Evolutionary conservation across 2,113 vertebrate genomes (phyloP).

Genomic region (Diadophis punctatus): DNA sequence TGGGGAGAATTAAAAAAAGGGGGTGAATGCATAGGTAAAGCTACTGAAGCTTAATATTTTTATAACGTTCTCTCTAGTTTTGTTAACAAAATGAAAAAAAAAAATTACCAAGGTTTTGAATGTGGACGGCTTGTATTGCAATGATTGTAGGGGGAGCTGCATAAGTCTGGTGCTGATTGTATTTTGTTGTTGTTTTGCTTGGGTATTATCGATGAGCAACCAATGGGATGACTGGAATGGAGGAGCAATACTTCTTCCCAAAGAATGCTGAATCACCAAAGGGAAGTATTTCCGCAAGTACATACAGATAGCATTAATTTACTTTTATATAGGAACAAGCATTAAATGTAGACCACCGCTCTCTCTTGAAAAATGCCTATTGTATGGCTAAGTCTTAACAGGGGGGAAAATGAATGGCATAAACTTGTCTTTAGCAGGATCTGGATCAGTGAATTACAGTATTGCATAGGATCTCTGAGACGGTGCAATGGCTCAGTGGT

Average conservation of each 20-base stretch:
- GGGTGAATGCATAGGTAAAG: not conserved
- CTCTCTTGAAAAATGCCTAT: not conserved
- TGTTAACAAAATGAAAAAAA: not conserved
- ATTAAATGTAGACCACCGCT: not conserved
- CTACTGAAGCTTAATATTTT: not conserved
- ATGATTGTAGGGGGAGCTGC: too few relatives aligned
- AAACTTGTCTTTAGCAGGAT: not conserved
- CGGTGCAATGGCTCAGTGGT: too few relatives aligned
- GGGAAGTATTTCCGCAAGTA: not conserved
- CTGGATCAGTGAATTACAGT: not conserved
- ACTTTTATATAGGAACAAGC: not conserved
- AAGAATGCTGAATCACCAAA: not conserved
- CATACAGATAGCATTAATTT: not conserved
- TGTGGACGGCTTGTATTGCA: not conserved
- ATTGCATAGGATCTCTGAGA: too few relatives aligned
- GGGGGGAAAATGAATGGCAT: too few relatives aligned
- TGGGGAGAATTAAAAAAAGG: not conserved
- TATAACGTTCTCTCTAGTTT: not conserved
- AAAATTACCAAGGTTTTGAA: not conserved
- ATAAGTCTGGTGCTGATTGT: too few relatives aligned
- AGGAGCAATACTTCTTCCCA: not conserved
- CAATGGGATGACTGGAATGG: not conserved
- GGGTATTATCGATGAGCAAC: not conserved
- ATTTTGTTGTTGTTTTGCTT: too few relatives aligned
- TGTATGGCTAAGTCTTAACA: not conserved